These are phyloP conservation scores for Altica lythri DNA, from an alignment of 2,888 invertebrate genomes.

Conservation along the genomic window DNA sequence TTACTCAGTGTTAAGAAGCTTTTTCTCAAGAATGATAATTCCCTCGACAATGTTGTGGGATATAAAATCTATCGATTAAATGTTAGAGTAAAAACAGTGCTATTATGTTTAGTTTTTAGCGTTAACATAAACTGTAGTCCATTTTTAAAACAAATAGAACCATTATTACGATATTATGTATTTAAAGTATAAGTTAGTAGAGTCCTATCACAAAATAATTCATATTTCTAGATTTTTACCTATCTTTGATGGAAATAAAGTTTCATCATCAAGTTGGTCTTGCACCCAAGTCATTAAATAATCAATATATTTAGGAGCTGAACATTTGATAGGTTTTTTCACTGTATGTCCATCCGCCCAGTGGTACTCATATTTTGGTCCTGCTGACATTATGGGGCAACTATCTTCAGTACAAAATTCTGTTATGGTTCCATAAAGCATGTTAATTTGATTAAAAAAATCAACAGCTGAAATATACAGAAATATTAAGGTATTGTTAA, in stretches of 20 bases:
- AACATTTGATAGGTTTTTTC: constrained; percentile 98
- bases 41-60: too few species aligned
- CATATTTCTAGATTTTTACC: too few species aligned
- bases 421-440: constrained; percentile 99
- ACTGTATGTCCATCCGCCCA: constrained; percentile 99
- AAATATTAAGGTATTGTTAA: background rate
- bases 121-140: too few species aligned
- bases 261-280: constrained; percentile 98
- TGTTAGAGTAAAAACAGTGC: too few species aligned
- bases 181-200: too few species aligned
- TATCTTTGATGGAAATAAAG: constrained; percentile 97
- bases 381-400: constrained; percentile 98
- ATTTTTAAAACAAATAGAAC: too few species aligned
- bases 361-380: constrained; percentile 99
- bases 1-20: too few species aligned
- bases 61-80: too few species aligned
- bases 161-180: too few species aligned
- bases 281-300: constrained; percentile 99
- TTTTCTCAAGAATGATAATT: too few species aligned
- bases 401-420: constrained; percentile 98
- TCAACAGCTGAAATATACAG: constrained; percentile 82
- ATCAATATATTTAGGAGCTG: constrained; percentile 98
- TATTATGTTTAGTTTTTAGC: too few species aligned
- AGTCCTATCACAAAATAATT: too few species aligned
- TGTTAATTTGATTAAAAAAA: constrained; percentile 99